These are phyloP conservation scores for Nannospalax galili DNA, from an alignment of 2,113 vertebrate genomes.

Conservation along the genomic window DNA sequence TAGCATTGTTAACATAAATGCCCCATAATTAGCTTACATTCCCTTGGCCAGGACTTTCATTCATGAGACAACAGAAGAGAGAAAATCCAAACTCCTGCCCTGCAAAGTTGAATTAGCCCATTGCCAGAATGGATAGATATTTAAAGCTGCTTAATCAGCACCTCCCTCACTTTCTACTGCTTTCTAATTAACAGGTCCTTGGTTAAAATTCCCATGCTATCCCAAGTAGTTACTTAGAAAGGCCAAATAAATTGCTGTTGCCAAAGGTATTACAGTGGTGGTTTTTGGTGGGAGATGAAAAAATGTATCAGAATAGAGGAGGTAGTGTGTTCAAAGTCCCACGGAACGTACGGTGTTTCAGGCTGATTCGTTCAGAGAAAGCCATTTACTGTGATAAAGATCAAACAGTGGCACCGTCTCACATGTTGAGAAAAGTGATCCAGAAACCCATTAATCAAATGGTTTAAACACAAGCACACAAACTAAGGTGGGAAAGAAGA, in stretches of 20 bases:
- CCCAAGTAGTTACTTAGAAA: constrained; percentile 45
- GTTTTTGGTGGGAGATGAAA: constrained; percentile 48
- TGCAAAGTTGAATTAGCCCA: constrained; percentile 29
- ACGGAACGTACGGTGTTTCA: not conserved
- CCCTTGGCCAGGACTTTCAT: not conserved
- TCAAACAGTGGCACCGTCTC: not conserved
- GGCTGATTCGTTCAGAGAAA: not conserved
- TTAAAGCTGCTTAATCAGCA: constrained; percentile 51
- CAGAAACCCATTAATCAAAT: not conserved
- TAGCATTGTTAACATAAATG: not conserved
- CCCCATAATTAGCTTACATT: accelerated
- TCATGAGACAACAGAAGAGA: not conserved
- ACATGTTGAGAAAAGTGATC: not conserved
- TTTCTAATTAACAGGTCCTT: constrained; percentile 70
- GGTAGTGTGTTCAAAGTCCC: not conserved
- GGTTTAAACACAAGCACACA: not conserved
- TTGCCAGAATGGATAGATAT: constrained; percentile 30
- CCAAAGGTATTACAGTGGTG: constrained; percentile 48
- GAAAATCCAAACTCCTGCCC: not conserved
- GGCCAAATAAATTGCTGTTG: constrained; percentile 48
- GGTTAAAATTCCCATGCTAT: constrained; percentile 64
- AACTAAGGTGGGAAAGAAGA: not conserved
- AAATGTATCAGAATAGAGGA: constrained; percentile 61
- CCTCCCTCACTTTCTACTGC: not conserved
- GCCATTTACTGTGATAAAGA: not conserved